Percentiles rank a stretch among this genome's conserved stretches.
These are phyloP conservation scores for Drosophila austrosaltans DNA, from an alignment of 2,888 invertebrate species.

Conservation along the genomic window DNA sequence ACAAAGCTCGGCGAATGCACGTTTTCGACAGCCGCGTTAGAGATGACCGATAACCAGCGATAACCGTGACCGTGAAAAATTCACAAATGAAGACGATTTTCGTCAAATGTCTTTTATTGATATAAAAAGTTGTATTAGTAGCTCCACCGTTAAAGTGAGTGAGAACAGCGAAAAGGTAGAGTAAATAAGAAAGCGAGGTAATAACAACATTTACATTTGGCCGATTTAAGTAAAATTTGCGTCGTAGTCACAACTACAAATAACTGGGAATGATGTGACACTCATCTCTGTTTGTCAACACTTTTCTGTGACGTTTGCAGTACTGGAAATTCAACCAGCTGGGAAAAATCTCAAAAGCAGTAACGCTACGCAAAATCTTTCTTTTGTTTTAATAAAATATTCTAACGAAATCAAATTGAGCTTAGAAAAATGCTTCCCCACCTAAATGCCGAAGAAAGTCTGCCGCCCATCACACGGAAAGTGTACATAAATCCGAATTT, in stretches of 20 bases:
- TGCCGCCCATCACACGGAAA: conserved; percentile 80
- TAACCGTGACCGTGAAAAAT: neutral
- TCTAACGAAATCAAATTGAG: neutral
- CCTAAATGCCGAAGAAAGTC: conserved; percentile 76
- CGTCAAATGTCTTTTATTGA: no score
- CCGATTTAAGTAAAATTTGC: neutral
- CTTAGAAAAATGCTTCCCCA: conserved; percentile 60
- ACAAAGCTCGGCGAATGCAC: neutral
- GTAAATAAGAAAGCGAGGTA: no score
- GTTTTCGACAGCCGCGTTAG: neutral
- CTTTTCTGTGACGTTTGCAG: neutral
- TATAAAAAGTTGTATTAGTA: no score
- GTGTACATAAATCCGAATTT: conserved; percentile 83
- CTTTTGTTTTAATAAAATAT: neutral
- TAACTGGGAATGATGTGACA: neutral
- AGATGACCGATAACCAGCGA: neutral
- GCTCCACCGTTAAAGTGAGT: no score
- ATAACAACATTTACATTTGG: no score
- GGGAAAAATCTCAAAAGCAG: neutral
- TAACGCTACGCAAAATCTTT: neutral
- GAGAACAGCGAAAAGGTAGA: no score
- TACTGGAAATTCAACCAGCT: neutral
- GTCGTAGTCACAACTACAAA: neutral
- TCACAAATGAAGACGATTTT: no score
- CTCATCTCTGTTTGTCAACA: neutral